Base-by-base conservation (phyloP, 2,113 vertebrate species). In the Ictalurus furcatus region DNA sequence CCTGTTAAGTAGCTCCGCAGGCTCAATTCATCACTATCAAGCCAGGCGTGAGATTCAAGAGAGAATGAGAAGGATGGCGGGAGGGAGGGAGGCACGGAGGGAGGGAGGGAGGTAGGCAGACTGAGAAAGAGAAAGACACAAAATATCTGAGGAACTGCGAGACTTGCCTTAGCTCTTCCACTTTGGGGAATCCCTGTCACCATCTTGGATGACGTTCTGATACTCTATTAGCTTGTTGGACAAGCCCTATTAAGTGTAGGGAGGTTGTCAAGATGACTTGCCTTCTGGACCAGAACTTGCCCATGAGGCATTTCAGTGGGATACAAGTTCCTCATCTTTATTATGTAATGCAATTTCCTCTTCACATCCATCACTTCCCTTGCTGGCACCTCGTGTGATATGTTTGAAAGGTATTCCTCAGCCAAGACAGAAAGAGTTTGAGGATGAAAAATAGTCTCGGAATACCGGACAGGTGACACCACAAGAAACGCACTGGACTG, bases 21-120 rank as follows among this genome's bases (percentile, higher is more conserved):
- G 69, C 81, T 61, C 87, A 30, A 84, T 88, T 84, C 87, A 88
- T 88, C 87, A 84, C 81, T 21, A 84, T 88, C 87, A 88, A 74
- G 52, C 65, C 79, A 71, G 34, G 87, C 65, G 34, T 88, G 80
- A 73, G 65, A 37, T 73, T 58, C 9, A 34, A 73, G 79, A 83
- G 65, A 69, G 63, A 82, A 79, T 34, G 44, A 48, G 25, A 80
- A 13, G 59, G 59, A 69, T 1, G 25, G 56, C 30, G 56, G 21
- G 19, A 81, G 23, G 5, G 37, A 65, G 82, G 40, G 34, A 40
- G 58, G 44, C 5, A 44, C 6, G 0, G 44, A 44, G 44, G n/a
- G n/a, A 34, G 34, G 34, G 40, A 59, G n/a, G n/a, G n/a, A 4
- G 4, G 11, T 17, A 63, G 23, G 23, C 12, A 82, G 76, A 52